Evolutionary conservation across 37 sponge, comb jelly and placozoan species (phyloP).

Genomic region (Ephydatia muelleri): DNA sequence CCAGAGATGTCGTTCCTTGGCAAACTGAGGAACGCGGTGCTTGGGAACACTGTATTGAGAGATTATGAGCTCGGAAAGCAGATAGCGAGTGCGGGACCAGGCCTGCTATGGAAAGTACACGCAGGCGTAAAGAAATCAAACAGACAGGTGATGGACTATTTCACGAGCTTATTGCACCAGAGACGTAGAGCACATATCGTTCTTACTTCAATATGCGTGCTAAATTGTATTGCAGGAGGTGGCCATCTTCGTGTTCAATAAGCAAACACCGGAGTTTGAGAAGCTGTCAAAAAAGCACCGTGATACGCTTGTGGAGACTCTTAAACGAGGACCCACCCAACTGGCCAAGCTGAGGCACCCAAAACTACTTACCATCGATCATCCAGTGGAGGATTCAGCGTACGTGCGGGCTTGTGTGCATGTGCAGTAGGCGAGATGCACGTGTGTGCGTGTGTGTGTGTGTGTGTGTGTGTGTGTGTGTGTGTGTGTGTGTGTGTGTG

Average conservation of each 20-base stretch:
- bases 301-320: slow-evolving; percentile 53
- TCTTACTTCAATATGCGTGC: neutral
- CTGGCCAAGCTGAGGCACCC: slow-evolving; percentile 74
- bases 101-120: slow-evolving; percentile 77
- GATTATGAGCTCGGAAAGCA: slow-evolving; percentile 80
- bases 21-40: slow-evolving; percentile 69
- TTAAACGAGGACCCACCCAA: slow-evolving; percentile 71
- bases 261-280: slow-evolving; percentile 65
- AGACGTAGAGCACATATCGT: neutral
- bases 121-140: slow-evolving; percentile 65
- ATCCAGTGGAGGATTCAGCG: slow-evolving; percentile 79
- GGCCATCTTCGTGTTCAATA: slow-evolving; percentile 74
- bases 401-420: slow-evolving; percentile 9
- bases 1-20: slow-evolving; percentile 80
- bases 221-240: slow-evolving; percentile 66
- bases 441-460: neutral
- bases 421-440: neutral
- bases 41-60: slow-evolving; percentile 79
- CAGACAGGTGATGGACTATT: slow-evolving; percentile 49
- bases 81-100: slow-evolving; percentile 82
- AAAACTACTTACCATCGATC: slow-evolving; percentile 77
- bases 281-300: slow-evolving; percentile 71
- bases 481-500: neutral
- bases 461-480: neutral
- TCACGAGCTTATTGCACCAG: neutral